These are phyloP conservation scores for Percopsis transmontana DNA, from an alignment of 2,113 vertebrate species.

Conservation along the genomic window DNA sequence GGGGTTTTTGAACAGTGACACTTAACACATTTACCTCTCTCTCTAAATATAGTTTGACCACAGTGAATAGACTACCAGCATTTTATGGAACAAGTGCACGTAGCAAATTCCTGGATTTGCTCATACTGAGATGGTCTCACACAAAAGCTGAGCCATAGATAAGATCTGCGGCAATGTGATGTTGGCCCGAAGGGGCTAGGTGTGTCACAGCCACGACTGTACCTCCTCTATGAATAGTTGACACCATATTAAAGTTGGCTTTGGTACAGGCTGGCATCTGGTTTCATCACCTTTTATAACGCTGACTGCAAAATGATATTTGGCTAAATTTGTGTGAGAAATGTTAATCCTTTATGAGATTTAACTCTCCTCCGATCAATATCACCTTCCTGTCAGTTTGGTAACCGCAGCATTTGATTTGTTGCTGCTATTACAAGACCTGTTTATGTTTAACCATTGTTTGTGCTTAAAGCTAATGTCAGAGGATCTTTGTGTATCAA, in stretches of 20 bases:
- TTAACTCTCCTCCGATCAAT: neutral
- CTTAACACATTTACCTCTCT: neutral
- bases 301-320: slow-evolving; percentile 42
- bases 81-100: neutral
- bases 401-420: slow-evolving; percentile 22
- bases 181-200: slow-evolving; percentile 50
- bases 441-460: slow-evolving; percentile 20
- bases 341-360: slow-evolving; percentile 6
- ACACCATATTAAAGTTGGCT: slow-evolving; percentile 29
- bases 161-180: slow-evolving; percentile 1
- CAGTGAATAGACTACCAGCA: neutral
- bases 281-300: slow-evolving; percentile 47
- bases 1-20: neutral
- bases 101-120: neutral
- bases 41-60: neutral
- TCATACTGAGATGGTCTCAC: slow-evolving; percentile 10
- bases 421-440: neutral
- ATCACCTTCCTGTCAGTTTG: slow-evolving; percentile 5
- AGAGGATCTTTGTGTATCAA: slow-evolving; percentile 9
- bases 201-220: slow-evolving; percentile 57
- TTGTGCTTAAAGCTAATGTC: neutral
- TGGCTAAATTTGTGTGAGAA: slow-evolving; percentile 30
- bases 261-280: slow-evolving; percentile 31
- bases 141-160: slow-evolving; percentile 32
- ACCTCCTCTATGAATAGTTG: slow-evolving; percentile 43